phyloP scores from a whole-genome alignment of 2,797 vertebrate species.

The Xerus rutilus region DNA sequence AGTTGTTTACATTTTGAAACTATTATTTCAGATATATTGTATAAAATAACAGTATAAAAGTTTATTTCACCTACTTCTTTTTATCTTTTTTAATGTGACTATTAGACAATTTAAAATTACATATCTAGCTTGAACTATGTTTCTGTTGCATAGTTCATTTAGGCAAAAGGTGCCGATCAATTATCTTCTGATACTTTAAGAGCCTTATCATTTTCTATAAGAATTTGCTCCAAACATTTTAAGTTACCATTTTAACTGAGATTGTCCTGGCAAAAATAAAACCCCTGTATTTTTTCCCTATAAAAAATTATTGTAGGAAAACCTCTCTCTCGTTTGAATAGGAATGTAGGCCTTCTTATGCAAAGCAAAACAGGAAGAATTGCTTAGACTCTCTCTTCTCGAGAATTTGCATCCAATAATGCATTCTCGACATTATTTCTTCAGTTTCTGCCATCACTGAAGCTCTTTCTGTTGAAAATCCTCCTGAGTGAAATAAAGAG shows the following conservation, averaged over 20 bases:
- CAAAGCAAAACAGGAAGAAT: slow-evolving; percentile 64
- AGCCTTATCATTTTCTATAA: slow-evolving; percentile 4
- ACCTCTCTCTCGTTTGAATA: background rate
- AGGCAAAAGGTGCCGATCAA: slow-evolving; percentile 24
- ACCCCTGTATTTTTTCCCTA: background rate
- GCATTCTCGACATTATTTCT: slow-evolving; percentile 69
- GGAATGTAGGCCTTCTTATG: background rate
- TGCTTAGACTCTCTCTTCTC: slow-evolving; percentile 18
- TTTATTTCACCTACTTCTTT: slow-evolving; percentile 22
- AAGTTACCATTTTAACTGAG: slow-evolving; percentile 13
- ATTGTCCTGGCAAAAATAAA: background rate
- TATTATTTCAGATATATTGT: background rate
- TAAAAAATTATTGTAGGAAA: slow-evolving; percentile 38
- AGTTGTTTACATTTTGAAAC: slow-evolving; percentile 28
- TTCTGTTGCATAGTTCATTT: background rate
- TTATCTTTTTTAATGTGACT: background rate
- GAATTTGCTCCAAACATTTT: background rate
- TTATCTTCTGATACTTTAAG: background rate
- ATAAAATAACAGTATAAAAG: slow-evolving; percentile 44
- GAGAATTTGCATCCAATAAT: slow-evolving; percentile 77
- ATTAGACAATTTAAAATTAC: background rate
- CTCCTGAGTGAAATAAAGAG: slow-evolving; percentile 77
- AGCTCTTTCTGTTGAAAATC: slow-evolving; percentile 70
- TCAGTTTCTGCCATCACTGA: slow-evolving; percentile 63
- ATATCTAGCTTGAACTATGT: background rate